Conservation (phyloP, 1,140 invertebrate genomes). For the Gerris buenoi region DNA sequence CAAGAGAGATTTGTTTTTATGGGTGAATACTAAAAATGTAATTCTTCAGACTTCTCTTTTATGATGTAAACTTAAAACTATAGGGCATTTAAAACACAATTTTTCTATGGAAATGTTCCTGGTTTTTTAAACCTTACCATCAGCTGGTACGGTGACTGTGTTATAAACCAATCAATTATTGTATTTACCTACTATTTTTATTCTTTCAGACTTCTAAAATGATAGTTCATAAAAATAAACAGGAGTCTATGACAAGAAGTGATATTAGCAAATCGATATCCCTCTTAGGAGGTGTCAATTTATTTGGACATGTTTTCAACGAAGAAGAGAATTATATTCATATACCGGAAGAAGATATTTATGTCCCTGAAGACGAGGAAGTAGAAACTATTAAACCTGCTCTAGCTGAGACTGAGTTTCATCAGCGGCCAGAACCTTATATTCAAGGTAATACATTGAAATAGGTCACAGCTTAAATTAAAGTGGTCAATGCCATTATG, state of each 20-base stretch:
- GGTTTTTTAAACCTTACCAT: too few species aligned
- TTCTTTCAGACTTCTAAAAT: slow-evolving; percentile 13
- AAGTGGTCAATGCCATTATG: background rate
- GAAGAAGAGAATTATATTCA: slow-evolving; percentile 13
- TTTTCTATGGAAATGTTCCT: too few species aligned
- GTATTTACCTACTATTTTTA: slow-evolving; percentile 2
- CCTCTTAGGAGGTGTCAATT: slow-evolving; percentile 4
- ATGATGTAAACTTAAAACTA: background rate
- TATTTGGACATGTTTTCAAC: slow-evolving; percentile 13
- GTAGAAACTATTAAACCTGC: slow-evolving; percentile 13
- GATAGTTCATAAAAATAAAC: slow-evolving; percentile 14
- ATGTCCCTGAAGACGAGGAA: slow-evolving; percentile 14
- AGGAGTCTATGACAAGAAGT: slow-evolving; percentile 12
- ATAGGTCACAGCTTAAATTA: too few species aligned
- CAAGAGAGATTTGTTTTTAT: background rate
- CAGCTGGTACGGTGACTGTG: too few species aligned
- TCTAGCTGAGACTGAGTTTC: slow-evolving; percentile 5
- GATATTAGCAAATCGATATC: slow-evolving; percentile 18
- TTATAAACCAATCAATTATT: too few species aligned
- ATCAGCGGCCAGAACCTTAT: slow-evolving; percentile 12
- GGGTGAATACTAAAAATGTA: background rate
- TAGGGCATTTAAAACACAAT: too few species aligned
- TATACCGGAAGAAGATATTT: slow-evolving; percentile 15
- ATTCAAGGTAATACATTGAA: slow-evolving; percentile 17
- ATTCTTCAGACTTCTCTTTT: background rate